phyloP scores from a whole-genome alignment of 2,888 invertebrate genomes.

The Eucriotettix oculatus region DNA sequence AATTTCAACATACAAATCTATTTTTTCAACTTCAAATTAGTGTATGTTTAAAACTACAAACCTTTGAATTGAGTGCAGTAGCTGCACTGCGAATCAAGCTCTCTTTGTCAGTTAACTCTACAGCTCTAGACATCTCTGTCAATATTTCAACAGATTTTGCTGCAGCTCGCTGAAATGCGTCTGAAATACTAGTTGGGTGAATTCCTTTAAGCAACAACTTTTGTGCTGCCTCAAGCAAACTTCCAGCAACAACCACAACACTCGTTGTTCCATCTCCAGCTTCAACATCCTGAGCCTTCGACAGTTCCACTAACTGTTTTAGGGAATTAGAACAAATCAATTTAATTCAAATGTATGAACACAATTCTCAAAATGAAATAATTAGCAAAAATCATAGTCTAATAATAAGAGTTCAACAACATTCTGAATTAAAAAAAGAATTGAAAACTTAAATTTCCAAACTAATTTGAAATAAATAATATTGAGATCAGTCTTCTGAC shows the following conservation, averaged over 20 bases:
- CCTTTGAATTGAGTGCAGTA: constrained; percentile 93
- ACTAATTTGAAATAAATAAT: too few species aligned
- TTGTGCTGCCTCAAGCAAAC: constrained; percentile 84
- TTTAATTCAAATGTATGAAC: too few species aligned
- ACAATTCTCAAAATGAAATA: not conserved
- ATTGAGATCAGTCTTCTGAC: too few species aligned
- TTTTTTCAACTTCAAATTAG: too few species aligned
- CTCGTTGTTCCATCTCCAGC: constrained; percentile 99
- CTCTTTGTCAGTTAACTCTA: constrained; percentile 72
- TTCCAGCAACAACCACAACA: constrained; percentile 94
- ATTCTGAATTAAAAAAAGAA: too few species aligned
- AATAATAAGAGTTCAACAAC: too few species aligned
- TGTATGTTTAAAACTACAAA: constrained; percentile 17
- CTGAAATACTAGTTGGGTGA: constrained; percentile 94
- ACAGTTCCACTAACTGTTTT: constrained; percentile 83
- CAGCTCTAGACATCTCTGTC: constrained; percentile 65
- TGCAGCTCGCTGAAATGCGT: constrained; percentile 85
- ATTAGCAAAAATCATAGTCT: not conserved
- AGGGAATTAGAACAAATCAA: not conserved
- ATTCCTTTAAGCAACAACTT: constrained; percentile 85
- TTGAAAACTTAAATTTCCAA: too few species aligned
- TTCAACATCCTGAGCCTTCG: constrained; percentile 96
- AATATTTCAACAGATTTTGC: constrained; percentile 60
- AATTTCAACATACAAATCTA: too few species aligned
- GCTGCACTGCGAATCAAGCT: constrained; percentile 88